phyloP scores from a whole-genome alignment of 2,888 invertebrate species.

The Syritta pipiens region DNA sequence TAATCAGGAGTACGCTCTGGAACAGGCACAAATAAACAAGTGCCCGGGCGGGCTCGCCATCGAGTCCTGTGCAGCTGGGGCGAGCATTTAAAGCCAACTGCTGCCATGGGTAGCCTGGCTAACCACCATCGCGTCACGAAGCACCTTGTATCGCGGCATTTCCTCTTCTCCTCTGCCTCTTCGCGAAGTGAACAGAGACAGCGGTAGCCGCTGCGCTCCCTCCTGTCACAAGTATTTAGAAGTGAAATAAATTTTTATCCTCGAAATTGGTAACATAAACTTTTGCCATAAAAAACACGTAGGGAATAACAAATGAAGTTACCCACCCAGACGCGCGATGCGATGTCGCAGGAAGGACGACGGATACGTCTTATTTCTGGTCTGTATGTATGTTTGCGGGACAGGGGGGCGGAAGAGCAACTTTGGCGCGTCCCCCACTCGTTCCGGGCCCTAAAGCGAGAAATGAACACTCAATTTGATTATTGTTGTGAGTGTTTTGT shows the following conservation, averaged over 20 bases:
- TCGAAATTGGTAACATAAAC: conserved; percentile 67
- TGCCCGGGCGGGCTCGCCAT: neutral
- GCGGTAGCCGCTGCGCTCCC: conserved; percentile 1
- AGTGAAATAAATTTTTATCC: conserved; percentile 67
- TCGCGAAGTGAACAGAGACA: neutral
- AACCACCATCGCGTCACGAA: conserved; percentile 22
- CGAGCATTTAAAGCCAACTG: conserved; percentile 7
- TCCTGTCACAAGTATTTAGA: conserved; percentile 65
- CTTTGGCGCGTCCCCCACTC: conserved; percentile 2
- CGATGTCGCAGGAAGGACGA: neutral
- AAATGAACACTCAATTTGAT: conserved; percentile 67
- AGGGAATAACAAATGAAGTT: conserved; percentile 65
- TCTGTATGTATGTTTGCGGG: conserved; percentile 11
- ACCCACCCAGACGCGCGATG: neutral
- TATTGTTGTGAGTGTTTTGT: conserved; percentile 58
- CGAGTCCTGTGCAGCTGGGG: neutral
- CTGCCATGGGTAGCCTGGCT: neutral
- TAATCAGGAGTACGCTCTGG: conserved; percentile 55
- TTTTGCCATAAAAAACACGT: conserved; percentile 67
- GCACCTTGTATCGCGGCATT: conserved; percentile 21
- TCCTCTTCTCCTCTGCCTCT: neutral
- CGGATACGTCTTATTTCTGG: conserved; percentile 38
- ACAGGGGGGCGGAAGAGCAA: no score
- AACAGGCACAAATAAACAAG: conserved; percentile 52
- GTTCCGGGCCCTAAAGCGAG: conserved; percentile 7